Evolutionary conservation across 2,797 vertebrate genomes (phyloP).

Genomic region (Acanthornis magna): DNA sequence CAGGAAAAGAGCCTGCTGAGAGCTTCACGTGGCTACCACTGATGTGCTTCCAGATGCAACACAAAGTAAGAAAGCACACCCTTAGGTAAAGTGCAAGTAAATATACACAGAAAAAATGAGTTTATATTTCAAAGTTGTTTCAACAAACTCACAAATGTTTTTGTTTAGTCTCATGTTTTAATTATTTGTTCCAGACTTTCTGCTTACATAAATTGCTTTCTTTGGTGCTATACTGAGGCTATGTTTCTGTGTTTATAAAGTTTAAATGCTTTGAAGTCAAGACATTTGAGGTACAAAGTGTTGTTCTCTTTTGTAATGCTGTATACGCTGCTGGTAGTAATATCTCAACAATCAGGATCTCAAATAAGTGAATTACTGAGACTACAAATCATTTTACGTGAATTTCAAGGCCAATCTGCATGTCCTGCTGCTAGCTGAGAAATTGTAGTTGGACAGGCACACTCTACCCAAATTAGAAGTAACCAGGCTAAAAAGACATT

Average conservation of each 20-base stretch:
- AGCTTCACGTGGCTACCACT: not conserved
- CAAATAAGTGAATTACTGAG: not conserved
- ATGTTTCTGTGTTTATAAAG: slow-evolving; percentile 4
- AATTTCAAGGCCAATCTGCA: not conserved
- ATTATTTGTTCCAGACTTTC: slow-evolving; percentile 44
- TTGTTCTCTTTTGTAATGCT: not conserved
- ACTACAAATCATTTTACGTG: not conserved
- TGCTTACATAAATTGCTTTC: slow-evolving; percentile 49
- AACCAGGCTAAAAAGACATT: not conserved
- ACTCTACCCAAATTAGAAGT: not conserved
- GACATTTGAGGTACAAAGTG: not conserved
- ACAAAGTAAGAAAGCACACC: not conserved
- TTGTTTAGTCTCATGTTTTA: slow-evolving; percentile 59
- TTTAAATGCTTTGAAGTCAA: slow-evolving; percentile 39
- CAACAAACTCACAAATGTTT: slow-evolving; percentile 50
- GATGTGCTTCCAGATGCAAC: not conserved
- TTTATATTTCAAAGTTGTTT: slow-evolving; percentile 31
- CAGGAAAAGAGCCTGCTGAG: not conserved
- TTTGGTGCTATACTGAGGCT: not conserved
- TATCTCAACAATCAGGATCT: not conserved
- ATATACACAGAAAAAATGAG: not conserved
- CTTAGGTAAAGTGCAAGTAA: slow-evolving; percentile 33
- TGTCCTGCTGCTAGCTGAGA: not conserved
- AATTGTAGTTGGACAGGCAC: not conserved
- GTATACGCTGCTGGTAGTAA: not conserved